A percentile compares a stretch with the other conserved stretches of the same genome.
Evolutionary conservation across 2,113 vertebrate species (phyloP).

Genomic region (Melanerpes formicivorus): DNA sequence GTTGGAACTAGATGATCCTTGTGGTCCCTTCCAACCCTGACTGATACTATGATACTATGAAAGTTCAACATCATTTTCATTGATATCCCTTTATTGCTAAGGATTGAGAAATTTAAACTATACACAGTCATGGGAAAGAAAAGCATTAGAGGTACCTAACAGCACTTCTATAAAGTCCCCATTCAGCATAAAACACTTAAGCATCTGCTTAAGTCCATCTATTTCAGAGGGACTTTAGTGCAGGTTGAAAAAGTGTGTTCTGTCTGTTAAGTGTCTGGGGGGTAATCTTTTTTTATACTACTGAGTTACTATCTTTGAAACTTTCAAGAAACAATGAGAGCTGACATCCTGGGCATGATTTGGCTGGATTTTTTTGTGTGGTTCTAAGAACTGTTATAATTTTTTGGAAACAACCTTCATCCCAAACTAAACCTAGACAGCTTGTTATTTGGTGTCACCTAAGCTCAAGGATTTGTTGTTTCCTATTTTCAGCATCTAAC

Average conservation of each 20-base stretch:
- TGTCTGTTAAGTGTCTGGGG: not conserved
- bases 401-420: not conserved
- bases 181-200: not conserved
- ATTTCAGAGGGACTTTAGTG: not conserved
- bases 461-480: not conserved
- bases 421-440: not conserved
- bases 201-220: not conserved
- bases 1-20: too few relatives aligned
- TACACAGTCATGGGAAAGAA: not conserved
- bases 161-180: not conserved
- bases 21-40: too few relatives aligned
- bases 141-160: not conserved
- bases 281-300: accelerated
- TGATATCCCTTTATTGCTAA: not conserved
- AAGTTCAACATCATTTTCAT: not conserved
- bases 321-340: not conserved
- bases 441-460: not conserved
- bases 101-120: not conserved
- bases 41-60: too few relatives aligned
- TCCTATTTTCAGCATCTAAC: not conserved
- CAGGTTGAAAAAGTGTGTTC: not conserved
- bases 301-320: not conserved
- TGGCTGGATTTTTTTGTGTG: not conserved
- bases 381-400: not conserved
- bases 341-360: not conserved